Evolutionary conservation across 2,113 vertebrate species (phyloP), one percentile per base, ranked within the genome.

Genomic region (Pachycephala philippinensis): DNA sequence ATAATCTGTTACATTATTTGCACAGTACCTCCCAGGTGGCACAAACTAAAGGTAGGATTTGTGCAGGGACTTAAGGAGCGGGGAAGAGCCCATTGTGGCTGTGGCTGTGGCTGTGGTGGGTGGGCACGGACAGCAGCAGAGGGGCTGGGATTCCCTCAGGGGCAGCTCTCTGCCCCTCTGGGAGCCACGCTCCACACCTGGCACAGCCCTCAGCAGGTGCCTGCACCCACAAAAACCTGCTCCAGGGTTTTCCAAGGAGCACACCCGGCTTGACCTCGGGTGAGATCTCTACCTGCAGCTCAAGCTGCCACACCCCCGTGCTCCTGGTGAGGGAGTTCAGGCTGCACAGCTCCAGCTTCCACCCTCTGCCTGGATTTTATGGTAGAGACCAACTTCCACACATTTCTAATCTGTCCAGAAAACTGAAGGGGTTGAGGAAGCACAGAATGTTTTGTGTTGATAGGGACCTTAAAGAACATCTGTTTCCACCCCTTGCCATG

Each of bases 61-160:
- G 16, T 47, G 66, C 65, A 78, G 83, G 54, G 53, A 12, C 3
- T 54, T 40, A 28, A 68, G 23, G 39, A 74, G 14, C 2, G 17
- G 47, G 20, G 31, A 31, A 75, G 33, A 11, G 1, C 20, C 10
- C 13, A 1, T 17, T 14, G 6, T 14, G 49, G 20, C 1, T 52
- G 39, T 7, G 28, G 2, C 20, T 14, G 6, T 14, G 49, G 20
- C 1, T 52, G 39, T 7, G 28, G 11, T 0, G 30, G 49, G 23
- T 21, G 57, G 37, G 74, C 57, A 91, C 31, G 11, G 18, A 15
- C 8, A 40, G 63, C 77, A 78, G 84, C 71, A 80, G 39, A 30
- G 57, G 30, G 12, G 19, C 64, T 71, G 47, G 4, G 44, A 30
- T 27, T 19, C 54, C 44, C 50, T 52, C 15, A n/a, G n/a, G n/a